Evolutionary conservation across 1,140 invertebrate genomes (phyloP).

Genomic region (Drosophila lacteicornis): DNA sequence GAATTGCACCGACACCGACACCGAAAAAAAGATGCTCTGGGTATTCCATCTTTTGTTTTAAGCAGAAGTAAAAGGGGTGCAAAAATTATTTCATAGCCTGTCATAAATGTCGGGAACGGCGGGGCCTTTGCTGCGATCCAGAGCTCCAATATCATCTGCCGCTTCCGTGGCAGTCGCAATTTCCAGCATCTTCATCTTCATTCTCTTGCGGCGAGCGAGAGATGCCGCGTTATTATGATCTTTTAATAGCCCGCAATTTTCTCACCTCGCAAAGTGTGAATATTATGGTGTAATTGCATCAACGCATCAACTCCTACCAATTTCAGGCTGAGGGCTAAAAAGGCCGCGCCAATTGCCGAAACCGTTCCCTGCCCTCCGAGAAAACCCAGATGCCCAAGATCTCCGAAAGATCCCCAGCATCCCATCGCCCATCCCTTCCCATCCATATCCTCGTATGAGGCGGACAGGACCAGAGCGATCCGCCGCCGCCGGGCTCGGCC

Average conservation of each 20-base stretch:
- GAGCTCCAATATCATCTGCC: conserved; percentile 42
- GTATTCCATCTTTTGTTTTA: conserved; percentile 49
- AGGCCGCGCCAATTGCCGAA: conserved; percentile 77
- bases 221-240: conserved; percentile 75
- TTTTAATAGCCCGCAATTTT: conserved; percentile 85
- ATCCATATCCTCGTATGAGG: conserved; percentile 19
- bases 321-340: conserved; percentile 78
- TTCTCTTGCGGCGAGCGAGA: conserved; percentile 13
- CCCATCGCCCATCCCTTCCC: conserved; percentile 13
- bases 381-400: neutral
- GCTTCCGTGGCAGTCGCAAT: conserved; percentile 52
- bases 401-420: conserved; percentile 3
- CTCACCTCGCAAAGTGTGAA: conserved; percentile 85
- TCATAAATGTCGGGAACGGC: conserved; percentile 76
- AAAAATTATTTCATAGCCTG: conserved; percentile 75
- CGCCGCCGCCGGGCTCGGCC: conserved; percentile 36
- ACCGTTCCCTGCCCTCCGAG: conserved; percentile 27
- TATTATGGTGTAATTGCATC: conserved; percentile 85
- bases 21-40: conserved; percentile 9
- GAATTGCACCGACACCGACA: neutral
- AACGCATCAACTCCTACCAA: conserved; percentile 85
- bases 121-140: conserved; percentile 47
- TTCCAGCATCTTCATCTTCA: conserved; percentile 78
- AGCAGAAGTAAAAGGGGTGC: conserved; percentile 37
- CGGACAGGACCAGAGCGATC: conserved; percentile 39